These are phyloP conservation scores for Crepidodera aurea DNA, from an alignment of 2,888 invertebrate genomes.

Conservation along the genomic window DNA sequence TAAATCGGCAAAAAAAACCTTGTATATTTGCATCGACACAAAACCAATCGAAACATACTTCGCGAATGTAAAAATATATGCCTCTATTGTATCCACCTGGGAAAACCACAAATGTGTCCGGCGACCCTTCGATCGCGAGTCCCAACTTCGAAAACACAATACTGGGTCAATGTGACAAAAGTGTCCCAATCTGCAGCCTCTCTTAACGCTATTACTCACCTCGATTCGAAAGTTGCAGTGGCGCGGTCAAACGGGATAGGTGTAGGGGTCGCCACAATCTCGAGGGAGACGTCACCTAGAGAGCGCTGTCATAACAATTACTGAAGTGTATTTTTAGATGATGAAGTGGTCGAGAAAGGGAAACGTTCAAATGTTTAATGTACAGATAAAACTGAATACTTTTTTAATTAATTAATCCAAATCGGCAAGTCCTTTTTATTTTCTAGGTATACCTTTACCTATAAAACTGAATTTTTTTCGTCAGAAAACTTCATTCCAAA, in stretches of 20 bases:
- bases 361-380: too few relatives aligned
- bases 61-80: slow-evolving; percentile 16
- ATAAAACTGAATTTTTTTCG: too few relatives aligned
- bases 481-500: too few relatives aligned
- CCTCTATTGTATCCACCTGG: slow-evolving; percentile 25
- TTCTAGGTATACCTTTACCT: too few relatives aligned
- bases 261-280: slow-evolving; percentile 25
- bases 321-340: too few relatives aligned
- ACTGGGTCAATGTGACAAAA: slow-evolving; percentile 33
- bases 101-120: slow-evolving; percentile 34
- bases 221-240: neutral
- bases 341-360: too few relatives aligned
- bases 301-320: too few relatives aligned
- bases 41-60: slow-evolving; percentile 8
- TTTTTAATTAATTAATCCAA: too few relatives aligned
- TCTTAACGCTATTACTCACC: slow-evolving; percentile 6
- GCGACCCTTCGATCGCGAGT: slow-evolving; percentile 17
- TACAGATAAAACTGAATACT: too few relatives aligned
- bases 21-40: too few relatives aligned
- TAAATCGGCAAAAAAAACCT: too few relatives aligned
- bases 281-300: neutral
- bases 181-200: slow-evolving; percentile 13
- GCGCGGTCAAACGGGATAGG: slow-evolving; percentile 12
- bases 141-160: slow-evolving; percentile 14
- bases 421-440: too few relatives aligned